Evolutionary conservation across 1,140 invertebrate genomes (phyloP).

Genomic region (Batillaria attramentaria): DNA sequence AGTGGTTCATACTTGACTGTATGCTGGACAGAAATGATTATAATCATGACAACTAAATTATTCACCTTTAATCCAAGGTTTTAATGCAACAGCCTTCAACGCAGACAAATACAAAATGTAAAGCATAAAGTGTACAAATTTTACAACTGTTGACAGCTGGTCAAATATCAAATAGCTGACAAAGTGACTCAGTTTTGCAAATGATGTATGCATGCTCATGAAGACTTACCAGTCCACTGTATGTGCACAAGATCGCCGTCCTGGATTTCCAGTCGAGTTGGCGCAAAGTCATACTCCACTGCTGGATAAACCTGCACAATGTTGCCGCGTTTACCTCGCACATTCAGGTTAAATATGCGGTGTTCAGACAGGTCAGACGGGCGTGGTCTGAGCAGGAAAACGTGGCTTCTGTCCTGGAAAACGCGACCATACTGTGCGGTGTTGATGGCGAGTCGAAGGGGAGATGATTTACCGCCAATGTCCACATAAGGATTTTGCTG

Average conservation of each 20-base stretch:
- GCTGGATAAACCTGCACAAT: slow-evolving; percentile 70
- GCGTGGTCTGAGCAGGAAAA: slow-evolving; percentile 60
- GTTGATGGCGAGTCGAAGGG: slow-evolving; percentile 67
- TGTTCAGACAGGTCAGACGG: slow-evolving; percentile 42
- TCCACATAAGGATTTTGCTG: slow-evolving; percentile 60
- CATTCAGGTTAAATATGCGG: slow-evolving; percentile 65
- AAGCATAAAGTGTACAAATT: no score
- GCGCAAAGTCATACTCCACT: slow-evolving; percentile 70
- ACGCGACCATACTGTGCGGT: slow-evolving; percentile 69
- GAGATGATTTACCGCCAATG: slow-evolving; percentile 55
- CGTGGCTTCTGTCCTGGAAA: slow-evolving; percentile 70
- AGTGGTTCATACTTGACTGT: no score
- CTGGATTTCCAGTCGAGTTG: slow-evolving; percentile 57
- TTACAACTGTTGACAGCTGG: no score
- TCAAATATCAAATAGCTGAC: no score
- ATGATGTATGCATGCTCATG: no score
- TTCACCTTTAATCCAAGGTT: no score
- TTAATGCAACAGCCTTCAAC: no score
- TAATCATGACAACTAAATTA: no score
- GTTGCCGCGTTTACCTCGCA: slow-evolving; percentile 69
- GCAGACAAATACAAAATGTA: no score
- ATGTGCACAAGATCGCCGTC: slow-evolving; percentile 66
- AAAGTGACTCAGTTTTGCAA: no score
- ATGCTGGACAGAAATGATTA: no score
- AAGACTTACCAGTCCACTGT: slow-evolving; percentile 68